A percentile compares a stretch with the other conserved stretches of the same genome.
These are phyloP conservation scores for Bufo bufo DNA, from an alignment of 2,113 vertebrate genomes.

Conservation along the genomic window DNA sequence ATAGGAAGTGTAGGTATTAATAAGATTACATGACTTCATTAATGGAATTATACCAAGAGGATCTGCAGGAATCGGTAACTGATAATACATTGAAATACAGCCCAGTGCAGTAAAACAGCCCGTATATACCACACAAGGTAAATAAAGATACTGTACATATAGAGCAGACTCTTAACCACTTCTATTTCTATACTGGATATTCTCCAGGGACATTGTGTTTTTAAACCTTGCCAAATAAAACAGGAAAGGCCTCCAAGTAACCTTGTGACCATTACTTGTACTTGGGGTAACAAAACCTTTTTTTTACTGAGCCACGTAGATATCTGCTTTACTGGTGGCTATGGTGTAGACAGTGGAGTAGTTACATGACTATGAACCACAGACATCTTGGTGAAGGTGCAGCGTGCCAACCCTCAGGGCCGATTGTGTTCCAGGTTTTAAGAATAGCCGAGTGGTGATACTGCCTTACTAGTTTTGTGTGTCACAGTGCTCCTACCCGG, in stretches of 20 bases:
- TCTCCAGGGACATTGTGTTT: slow-evolving; percentile 42
- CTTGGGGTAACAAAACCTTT: too few species aligned
- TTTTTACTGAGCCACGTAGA: too few species aligned
- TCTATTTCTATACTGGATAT: slow-evolving; percentile 36
- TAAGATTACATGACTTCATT: slow-evolving; percentile 50
- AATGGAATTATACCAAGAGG: slow-evolving; percentile 44
- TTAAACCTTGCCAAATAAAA: slow-evolving; percentile 43
- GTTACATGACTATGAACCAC: too few species aligned
- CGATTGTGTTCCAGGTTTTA: too few species aligned
- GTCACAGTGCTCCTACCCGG: too few species aligned
- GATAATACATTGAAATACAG: background rate
- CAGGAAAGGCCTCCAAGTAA: slow-evolving; percentile 45
- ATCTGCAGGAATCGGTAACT: slow-evolving; percentile 7
- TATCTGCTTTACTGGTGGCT: too few species aligned
- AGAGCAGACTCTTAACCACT: background rate
- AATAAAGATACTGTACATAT: slow-evolving; percentile 20
- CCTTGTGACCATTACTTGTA: slow-evolving; percentile 13
- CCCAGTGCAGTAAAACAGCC: slow-evolving; percentile 13
- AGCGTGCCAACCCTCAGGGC: too few species aligned
- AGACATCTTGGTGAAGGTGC: too few species aligned
- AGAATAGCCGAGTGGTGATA: too few species aligned
- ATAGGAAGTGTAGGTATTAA: slow-evolving; percentile 29
- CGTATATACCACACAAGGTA: slow-evolving; percentile 18
- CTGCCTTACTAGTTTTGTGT: too few species aligned
- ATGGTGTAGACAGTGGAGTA: too few species aligned